phyloP scores from a whole-genome alignment of 2,888 invertebrate genomes.

The Rhingia campestris region DNA sequence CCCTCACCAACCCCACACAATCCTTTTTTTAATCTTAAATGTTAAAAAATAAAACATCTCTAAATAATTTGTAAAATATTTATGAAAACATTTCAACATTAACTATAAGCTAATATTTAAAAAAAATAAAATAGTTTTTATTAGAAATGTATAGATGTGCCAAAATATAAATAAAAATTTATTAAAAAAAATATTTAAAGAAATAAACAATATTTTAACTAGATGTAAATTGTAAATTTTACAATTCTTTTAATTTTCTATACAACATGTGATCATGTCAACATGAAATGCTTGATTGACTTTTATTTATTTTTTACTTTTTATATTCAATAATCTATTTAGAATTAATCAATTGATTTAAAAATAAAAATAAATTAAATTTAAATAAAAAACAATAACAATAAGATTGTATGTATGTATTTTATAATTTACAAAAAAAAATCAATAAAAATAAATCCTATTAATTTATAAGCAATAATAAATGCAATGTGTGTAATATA shows the following conservation, averaged over 20 bases:
- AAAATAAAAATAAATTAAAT: slow-evolving; percentile 13
- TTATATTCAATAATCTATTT: slow-evolving; percentile 5
- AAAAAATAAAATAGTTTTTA: background rate
- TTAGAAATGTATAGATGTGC: slow-evolving; percentile 61
- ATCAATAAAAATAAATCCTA: slow-evolving; percentile 49
- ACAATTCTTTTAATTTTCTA: background rate
- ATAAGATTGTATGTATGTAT: too few relatives aligned
- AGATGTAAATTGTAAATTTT: slow-evolving; percentile 22
- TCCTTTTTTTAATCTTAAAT: background rate
- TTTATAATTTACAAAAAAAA: slow-evolving; percentile 3
- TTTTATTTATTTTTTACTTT: slow-evolving; percentile 38
- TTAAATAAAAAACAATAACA: background rate
- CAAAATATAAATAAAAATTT: slow-evolving; percentile 61
- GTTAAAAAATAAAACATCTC: background rate
- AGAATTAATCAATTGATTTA: slow-evolving; percentile 3
- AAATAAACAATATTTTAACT: slow-evolving; percentile 14
- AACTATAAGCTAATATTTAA: background rate
- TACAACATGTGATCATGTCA: slow-evolving; percentile 53
- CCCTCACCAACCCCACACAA: slow-evolving; percentile 2
- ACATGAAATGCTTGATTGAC: slow-evolving; percentile 43
- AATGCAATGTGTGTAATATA: slow-evolving; percentile 68
- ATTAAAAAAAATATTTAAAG: background rate
- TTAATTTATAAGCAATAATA: slow-evolving; percentile 59
- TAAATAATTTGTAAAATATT: slow-evolving; percentile 35
- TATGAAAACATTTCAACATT: slow-evolving; percentile 18